These are phyloP conservation scores for Vidua chalybeata DNA, from an alignment of 2,113 vertebrate genomes.

Conservation along the genomic window DNA sequence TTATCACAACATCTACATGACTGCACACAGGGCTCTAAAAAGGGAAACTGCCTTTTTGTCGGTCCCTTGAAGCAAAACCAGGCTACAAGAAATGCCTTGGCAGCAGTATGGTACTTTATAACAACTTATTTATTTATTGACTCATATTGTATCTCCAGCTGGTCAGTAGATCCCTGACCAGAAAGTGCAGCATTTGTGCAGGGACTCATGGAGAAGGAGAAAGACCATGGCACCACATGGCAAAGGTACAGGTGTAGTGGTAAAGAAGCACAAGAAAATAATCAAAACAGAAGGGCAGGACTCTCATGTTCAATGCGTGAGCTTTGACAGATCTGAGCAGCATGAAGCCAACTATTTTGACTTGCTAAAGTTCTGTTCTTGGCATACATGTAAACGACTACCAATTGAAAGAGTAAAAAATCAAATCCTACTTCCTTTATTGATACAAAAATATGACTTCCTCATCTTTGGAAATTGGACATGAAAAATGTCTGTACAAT, in stretches of 20 bases:
- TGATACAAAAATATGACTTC: background rate
- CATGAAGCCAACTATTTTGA: background rate
- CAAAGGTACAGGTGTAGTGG: background rate
- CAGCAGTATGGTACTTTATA: background rate
- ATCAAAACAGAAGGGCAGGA: background rate
- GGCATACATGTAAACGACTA: background rate
- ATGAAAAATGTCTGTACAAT: background rate
- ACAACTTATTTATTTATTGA: background rate
- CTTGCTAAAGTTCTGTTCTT: background rate
- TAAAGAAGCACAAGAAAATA: background rate
- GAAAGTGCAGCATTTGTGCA: background rate
- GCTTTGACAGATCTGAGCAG: background rate
- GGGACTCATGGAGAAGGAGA: background rate
- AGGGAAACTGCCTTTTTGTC: background rate
- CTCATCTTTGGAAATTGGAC: background rate
- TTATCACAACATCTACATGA: background rate
- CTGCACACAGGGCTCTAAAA: background rate
- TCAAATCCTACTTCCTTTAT: background rate
- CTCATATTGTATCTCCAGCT: background rate
- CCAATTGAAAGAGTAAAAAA: background rate
- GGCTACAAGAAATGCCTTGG: background rate
- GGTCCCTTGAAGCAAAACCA: background rate
- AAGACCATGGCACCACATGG: fast-evolving
- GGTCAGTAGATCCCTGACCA: background rate
- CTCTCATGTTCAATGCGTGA: fast-evolving